Conservation (phyloP, 2,888 invertebrate genomes). For the Tetheella fluctuosa region DNA sequence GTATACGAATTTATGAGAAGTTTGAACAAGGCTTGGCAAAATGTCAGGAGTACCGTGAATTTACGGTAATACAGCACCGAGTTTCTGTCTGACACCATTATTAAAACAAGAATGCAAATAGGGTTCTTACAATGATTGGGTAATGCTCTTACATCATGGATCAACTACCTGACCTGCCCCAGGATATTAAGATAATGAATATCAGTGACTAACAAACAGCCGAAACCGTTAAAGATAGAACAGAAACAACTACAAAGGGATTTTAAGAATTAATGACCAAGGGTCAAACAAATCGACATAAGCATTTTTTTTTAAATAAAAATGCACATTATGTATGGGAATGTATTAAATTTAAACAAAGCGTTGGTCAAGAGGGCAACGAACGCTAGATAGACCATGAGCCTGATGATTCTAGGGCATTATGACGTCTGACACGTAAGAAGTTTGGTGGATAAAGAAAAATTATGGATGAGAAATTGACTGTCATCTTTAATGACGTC, state of each 20-base stretch:
- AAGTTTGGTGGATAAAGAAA: background rate
- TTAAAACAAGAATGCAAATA: background rate
- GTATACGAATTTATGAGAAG: background rate
- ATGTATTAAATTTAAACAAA: background rate
- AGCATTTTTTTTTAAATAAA: background rate
- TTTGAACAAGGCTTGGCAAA: background rate
- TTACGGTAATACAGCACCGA: background rate
- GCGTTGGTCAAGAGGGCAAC: background rate
- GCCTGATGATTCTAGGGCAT: background rate
- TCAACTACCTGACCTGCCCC: too few relatives aligned
- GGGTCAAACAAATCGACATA: background rate
- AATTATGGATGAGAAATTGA: background rate
- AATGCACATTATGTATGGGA: constrained; percentile 1
- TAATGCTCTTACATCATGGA: too few relatives aligned
- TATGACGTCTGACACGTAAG: background rate
- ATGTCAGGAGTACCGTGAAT: background rate
- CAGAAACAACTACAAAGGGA: too few relatives aligned
- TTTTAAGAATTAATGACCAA: too few relatives aligned
- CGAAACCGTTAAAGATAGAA: too few relatives aligned
- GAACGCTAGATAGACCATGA: background rate
- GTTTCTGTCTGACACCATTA: background rate
- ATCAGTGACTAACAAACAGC: too few relatives aligned
- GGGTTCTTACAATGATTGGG: too few relatives aligned
- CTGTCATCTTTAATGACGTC: background rate
- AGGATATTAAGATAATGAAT: too few relatives aligned